Percentiles rank a stretch among this genome's conserved stretches.
Conservation (phyloP, 2,797 vertebrate genomes). For the Acanthurus tractus region DNA sequence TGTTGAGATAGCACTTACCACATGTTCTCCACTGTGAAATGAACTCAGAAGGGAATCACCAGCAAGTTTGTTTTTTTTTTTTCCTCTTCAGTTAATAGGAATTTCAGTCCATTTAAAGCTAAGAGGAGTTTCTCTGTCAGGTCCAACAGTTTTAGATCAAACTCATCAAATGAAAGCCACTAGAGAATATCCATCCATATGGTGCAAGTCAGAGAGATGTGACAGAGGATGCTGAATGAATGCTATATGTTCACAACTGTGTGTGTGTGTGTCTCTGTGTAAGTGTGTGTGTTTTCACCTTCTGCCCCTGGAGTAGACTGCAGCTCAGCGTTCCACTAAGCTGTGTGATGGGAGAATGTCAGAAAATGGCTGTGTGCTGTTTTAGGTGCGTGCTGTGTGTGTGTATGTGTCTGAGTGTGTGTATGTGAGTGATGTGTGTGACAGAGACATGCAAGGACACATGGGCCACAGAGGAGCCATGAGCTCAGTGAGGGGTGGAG, state of each 20-base stretch:
- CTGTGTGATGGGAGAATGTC: conserved; percentile 70
- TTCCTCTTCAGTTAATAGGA: conserved; percentile 20
- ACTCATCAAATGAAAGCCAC: conserved; percentile 48
- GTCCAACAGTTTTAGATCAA: conserved; percentile 44
- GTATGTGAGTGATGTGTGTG: conserved; percentile 5
- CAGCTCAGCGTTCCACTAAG: conserved; percentile 72
- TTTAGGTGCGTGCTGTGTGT: conserved; percentile 3
- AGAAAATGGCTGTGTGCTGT: conserved; percentile 45
- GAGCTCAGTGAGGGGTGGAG: conserved; percentile 66
- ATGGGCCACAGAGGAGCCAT: conserved; percentile 55
- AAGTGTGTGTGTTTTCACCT: conserved; percentile 38
- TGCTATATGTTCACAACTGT: conserved; percentile 14
- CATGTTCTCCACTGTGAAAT: conserved; percentile 19
- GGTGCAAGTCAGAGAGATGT: conserved; percentile 56
- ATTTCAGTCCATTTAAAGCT: conserved; percentile 15
- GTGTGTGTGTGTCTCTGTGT: conserved; percentile 11
- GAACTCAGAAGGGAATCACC: conserved; percentile 17
- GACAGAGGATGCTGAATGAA: conserved; percentile 53
- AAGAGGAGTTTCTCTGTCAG: conserved; percentile 36
- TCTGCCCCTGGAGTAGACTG: conserved; percentile 38
- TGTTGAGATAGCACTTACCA: conserved; percentile 48
- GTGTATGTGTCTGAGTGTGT: not conserved
- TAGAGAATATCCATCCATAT: conserved; percentile 56
- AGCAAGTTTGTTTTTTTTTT: conserved; percentile 13
- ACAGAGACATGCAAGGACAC: conserved; percentile 58